These are phyloP conservation scores for Uromys caudimaculatus DNA, from an alignment of 2,797 vertebrate genomes.

Conservation along the genomic window DNA sequence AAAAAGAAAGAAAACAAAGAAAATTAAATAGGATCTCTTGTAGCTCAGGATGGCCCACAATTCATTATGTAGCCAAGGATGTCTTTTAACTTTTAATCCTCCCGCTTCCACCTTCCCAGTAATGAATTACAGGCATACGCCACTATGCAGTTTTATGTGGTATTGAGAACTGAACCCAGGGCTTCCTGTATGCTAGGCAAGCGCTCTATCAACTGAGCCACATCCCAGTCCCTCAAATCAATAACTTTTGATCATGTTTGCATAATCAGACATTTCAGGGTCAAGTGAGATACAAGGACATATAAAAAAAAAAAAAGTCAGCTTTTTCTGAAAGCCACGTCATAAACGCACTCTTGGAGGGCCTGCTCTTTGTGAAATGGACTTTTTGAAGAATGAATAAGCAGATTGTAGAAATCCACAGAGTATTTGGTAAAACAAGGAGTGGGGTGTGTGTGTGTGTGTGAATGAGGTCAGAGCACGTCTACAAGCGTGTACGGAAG, in stretches of 20 bases:
- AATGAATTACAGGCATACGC: neutral
- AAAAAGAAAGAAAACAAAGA: neutral
- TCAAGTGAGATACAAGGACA: conserved; percentile 72
- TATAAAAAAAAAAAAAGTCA: conserved; percentile 66
- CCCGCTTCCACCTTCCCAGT: neutral
- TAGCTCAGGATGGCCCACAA: neutral
- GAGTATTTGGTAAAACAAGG: neutral
- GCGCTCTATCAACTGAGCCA: neutral
- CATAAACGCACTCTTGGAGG: conserved; percentile 74
- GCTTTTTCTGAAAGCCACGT: conserved; percentile 83
- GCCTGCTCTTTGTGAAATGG: conserved; percentile 75
- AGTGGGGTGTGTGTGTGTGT: too few relatives aligned
- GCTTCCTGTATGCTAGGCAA: too few relatives aligned
- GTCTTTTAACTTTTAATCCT: too few relatives aligned
- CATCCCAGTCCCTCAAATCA: too few relatives aligned
- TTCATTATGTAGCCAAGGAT: neutral
- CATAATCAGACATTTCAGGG: conserved; percentile 71
- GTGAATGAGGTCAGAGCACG: neutral
- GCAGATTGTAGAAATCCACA: conserved; percentile 74
- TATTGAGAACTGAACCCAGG: neutral
- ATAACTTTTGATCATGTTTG: neutral
- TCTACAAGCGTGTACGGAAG: neutral
- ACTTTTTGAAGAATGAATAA: conserved; percentile 70
- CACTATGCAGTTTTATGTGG: neutral
- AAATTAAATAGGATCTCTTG: neutral